These are phyloP conservation scores for Frankliniella intonsa DNA, from an alignment of 2,888 invertebrate species.

Conservation along the genomic window DNA sequence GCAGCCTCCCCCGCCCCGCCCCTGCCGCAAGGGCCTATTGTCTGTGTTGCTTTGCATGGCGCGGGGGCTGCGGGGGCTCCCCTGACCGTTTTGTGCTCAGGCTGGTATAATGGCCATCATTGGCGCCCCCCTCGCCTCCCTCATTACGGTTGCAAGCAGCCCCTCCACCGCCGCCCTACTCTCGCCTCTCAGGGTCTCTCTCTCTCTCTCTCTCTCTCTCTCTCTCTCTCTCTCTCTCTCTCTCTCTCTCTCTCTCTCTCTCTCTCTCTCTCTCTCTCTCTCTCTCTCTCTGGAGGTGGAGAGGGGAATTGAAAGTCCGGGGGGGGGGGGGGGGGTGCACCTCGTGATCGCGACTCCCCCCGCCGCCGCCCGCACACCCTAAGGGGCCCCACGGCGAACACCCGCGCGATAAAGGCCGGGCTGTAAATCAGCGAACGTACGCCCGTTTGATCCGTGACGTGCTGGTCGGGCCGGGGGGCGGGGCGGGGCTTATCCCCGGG, in stretches of 20 bases:
- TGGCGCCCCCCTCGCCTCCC: not conserved
- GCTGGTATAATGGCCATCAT: not conserved
- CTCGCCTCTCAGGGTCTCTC: not conserved
- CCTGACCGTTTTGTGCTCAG: not conserved
- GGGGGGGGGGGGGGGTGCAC: not conserved
- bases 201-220: too few species aligned
- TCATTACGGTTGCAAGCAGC: slow-evolving; percentile 2
- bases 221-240: too few species aligned
- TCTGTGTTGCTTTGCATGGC: not conserved
- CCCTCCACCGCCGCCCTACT: not conserved
- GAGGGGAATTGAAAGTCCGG: not conserved
- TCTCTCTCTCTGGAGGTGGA: not conserved
- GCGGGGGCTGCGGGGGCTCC: not conserved
- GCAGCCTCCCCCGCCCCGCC: not conserved
- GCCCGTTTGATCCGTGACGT: slow-evolving; percentile 25
- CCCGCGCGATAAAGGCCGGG: slow-evolving; percentile 16
- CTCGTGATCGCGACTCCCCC: slow-evolving; percentile 7
- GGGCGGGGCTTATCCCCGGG: slow-evolving; percentile 9
- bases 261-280: too few species aligned
- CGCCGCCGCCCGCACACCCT: not conserved
- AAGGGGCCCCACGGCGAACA: not conserved
- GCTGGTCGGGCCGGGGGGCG: not conserved
- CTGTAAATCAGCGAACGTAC: slow-evolving; percentile 22
- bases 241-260: too few species aligned
- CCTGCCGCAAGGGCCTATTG: not conserved